Evolutionary conservation across 2,113 vertebrate species (phyloP), one percentile per base, ranked within the genome.

Genomic region (Hepsetus odoe): DNA sequence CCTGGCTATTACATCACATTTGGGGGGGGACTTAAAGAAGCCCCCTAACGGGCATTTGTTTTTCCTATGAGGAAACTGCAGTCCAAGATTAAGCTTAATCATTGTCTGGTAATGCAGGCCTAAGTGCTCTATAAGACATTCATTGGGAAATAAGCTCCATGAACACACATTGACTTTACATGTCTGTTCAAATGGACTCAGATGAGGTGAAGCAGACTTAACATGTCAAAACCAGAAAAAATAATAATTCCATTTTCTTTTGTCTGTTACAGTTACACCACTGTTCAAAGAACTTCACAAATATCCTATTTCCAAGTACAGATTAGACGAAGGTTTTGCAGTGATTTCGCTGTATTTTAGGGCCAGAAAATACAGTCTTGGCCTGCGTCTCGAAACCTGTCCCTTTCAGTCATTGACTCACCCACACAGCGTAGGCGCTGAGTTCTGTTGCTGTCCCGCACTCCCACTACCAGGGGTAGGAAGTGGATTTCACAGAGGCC

Each of bases 401-500:
- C 30, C 10, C 11, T 38, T 11, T 58, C 46, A 42, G 18, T n/a
- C 20, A 24, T 22, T 46, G 12, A 91, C 93, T 72, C 64, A 94
- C 93, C 92, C 11, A 92, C 88, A 83, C 93, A 94, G 80, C 68
- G 82, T 11, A 94, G 92, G n/a, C 90, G 88, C 82, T 94, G 93
- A 0, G 91, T 93, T 16, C 78, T 84, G 87, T 90, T 93, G 70
- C 71, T 82, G 74, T 94, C 91, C 76, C 82, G 86, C 11, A 88
- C 88, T 22, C 85, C 86, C 3, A 93, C 85, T 79, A 94, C 93
- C 66, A 93, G 81, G 0, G 93, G 93, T 3, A 94, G 89, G 77
- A 94, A 94, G 83, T 93, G 91, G 53, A 93, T 90, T 68, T 93
- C 92, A 10, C 93, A 94, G 72, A 92, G 87, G 1, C 90, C 89